Percentiles rank a stretch among this genome's conserved stretches.
phyloP scores from a whole-genome alignment of 35 echinoderm and acorn worm species.

The Heliocidaris tuberculata region DNA sequence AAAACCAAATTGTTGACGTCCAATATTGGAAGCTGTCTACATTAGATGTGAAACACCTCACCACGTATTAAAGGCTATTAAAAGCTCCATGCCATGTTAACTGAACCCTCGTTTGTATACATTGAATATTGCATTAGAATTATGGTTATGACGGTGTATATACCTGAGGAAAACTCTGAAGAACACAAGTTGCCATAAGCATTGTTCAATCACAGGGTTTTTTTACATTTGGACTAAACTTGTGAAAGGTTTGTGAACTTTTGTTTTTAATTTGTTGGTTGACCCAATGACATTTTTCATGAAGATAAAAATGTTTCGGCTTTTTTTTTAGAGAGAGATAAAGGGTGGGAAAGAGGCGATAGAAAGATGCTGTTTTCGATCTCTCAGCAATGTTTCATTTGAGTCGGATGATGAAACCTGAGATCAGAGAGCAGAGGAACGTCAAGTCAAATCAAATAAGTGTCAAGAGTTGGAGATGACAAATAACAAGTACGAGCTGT shows the following conservation, averaged over 20 bases:
- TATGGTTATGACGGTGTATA: not conserved
- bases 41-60: not conserved
- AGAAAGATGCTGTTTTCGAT: not conserved
- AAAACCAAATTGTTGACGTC: not conserved
- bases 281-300: not conserved
- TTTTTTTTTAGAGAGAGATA: not conserved
- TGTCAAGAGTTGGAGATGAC: not conserved
- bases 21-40: not conserved
- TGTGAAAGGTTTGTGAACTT: no score
- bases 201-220: no score
- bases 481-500: not conserved
- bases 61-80: not conserved
- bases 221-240: no score
- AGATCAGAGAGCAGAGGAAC: not conserved
- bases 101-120: not conserved
- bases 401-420: not conserved
- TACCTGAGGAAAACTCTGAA: not conserved
- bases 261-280: no score
- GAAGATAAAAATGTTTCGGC: not conserved
- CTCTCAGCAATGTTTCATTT: not conserved
- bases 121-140: not conserved
- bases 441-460: not conserved
- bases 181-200: no score
- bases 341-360: not conserved
- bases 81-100: not conserved